phyloP scores from a whole-genome alignment of 2,113 vertebrate genomes.

The Suncus etruscus region DNA sequence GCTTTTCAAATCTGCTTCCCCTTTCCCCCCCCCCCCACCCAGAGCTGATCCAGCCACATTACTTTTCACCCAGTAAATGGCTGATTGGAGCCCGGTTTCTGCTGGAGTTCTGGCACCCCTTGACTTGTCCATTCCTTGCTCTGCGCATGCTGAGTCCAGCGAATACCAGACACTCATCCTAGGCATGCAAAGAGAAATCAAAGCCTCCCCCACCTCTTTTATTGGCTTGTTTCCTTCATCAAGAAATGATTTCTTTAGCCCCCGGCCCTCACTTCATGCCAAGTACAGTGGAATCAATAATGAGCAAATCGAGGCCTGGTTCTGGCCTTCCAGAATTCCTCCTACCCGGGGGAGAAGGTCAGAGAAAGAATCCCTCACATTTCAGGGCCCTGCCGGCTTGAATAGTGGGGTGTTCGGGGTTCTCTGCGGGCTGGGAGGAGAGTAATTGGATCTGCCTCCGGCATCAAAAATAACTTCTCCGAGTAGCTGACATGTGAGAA shows the following conservation, averaged over 20 bases:
- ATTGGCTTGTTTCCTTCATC: constrained; percentile 67
- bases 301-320: constrained; percentile 40
- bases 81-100: background rate
- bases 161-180: background rate
- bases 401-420: constrained; percentile 50
- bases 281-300: constrained; percentile 5
- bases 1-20: constrained; percentile 71
- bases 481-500: constrained; percentile 32
- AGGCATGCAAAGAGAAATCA: constrained; percentile 22
- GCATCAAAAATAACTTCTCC: constrained; percentile 64
- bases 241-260: background rate
- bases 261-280: constrained; percentile 3
- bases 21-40: constrained; percentile 46
- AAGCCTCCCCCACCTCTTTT: background rate
- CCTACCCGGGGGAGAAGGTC: background rate
- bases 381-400: constrained; percentile 53
- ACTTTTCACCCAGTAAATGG: constrained; percentile 63
- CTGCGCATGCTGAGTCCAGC: background rate
- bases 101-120: background rate
- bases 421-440: constrained; percentile 63
- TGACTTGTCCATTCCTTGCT: constrained; percentile 25
- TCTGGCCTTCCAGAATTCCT: constrained; percentile 67
- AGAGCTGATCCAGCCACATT: constrained; percentile 63
- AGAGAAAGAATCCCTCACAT: constrained; percentile 55
- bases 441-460: constrained; percentile 66